phyloP scores from a whole-genome alignment of 2,888 invertebrate species.

The Mesorhabditis spiculigera region DNA sequence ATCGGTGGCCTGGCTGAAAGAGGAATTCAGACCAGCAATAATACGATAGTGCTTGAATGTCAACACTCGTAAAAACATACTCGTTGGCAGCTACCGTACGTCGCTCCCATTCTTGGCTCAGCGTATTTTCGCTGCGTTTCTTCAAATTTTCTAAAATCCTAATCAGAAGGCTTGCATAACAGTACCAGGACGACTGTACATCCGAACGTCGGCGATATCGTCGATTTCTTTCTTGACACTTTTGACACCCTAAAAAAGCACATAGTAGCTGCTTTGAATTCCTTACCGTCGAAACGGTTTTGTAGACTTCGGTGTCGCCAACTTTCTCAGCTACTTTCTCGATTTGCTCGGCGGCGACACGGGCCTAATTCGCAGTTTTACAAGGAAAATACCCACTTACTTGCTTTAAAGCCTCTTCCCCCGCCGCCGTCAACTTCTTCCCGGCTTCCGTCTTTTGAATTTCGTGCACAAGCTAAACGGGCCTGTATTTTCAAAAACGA shows the following conservation, averaged over 20 bases:
- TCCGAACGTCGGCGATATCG: constrained; percentile 61
- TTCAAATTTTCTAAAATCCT: constrained; percentile 37
- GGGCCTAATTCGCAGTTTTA: constrained; percentile 63
- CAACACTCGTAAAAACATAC: constrained; percentile 26
- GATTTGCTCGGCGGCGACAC: constrained; percentile 79
- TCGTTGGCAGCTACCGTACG: constrained; percentile 50
- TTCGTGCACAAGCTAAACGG: constrained; percentile 71
- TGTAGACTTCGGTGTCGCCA: constrained; percentile 83
- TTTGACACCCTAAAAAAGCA: constrained; percentile 61
- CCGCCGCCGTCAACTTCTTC: constrained; percentile 78
- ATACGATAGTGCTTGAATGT: too few species aligned
- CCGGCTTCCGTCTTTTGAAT: constrained; percentile 88
- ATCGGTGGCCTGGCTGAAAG: constrained; percentile 73
- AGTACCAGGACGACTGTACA: constrained; percentile 63
- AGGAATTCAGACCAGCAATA: too few species aligned
- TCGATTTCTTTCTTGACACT: constrained; percentile 85
- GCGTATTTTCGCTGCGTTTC: constrained; percentile 46
- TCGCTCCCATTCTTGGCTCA: constrained; percentile 30
- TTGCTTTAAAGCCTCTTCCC: constrained; percentile 77
- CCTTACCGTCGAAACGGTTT: constrained; percentile 69
- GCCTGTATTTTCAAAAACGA: background rate
- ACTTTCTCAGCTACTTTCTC: constrained; percentile 82
- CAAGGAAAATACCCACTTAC: background rate
- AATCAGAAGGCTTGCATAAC: background rate
- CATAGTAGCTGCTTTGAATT: background rate